Percentiles rank a stretch among this genome's conserved stretches.
Evolutionary conservation across 2,888 invertebrate genomes (phyloP).

Genomic region (Electrophaes corylata): DNA sequence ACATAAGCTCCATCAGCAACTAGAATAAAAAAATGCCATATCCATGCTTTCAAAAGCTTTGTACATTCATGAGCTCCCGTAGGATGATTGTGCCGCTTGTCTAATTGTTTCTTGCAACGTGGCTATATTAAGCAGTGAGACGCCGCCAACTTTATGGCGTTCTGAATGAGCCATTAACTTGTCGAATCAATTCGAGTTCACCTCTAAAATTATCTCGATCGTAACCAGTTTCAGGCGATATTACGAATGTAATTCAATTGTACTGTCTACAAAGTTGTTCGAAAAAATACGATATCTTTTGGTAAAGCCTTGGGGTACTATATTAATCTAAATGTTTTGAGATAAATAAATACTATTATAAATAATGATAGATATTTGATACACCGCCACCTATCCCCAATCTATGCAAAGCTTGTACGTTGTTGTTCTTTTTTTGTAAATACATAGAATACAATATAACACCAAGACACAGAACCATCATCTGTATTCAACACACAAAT

Average conservation of each 20-base stretch:
- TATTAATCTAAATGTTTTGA: too few species aligned
- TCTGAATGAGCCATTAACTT: constrained; percentile 80
- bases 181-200: constrained; percentile 78
- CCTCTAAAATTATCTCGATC: constrained; percentile 62
- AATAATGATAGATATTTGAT: too few species aligned
- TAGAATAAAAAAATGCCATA: constrained; percentile 45
- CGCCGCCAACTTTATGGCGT: constrained; percentile 79
- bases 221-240: constrained; percentile 26
- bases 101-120: constrained; percentile 83
- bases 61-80: constrained; percentile 48
- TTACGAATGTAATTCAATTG: constrained; percentile 24
- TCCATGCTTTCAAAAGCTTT: constrained; percentile 47
- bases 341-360: too few species aligned
- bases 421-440: too few species aligned
- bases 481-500: too few species aligned
- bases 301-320: neutral
- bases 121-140: constrained; percentile 81
- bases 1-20: too few species aligned
- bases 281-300: neutral
- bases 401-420: too few species aligned
- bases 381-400: too few species aligned
- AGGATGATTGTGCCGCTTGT: constrained; percentile 77
- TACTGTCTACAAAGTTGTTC: constrained; percentile 11
- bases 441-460: too few species aligned
- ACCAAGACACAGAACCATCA: too few species aligned